phyloP scores from a whole-genome alignment of 2,797 vertebrate species.

The Parauchenoglanis ngamensis region DNA sequence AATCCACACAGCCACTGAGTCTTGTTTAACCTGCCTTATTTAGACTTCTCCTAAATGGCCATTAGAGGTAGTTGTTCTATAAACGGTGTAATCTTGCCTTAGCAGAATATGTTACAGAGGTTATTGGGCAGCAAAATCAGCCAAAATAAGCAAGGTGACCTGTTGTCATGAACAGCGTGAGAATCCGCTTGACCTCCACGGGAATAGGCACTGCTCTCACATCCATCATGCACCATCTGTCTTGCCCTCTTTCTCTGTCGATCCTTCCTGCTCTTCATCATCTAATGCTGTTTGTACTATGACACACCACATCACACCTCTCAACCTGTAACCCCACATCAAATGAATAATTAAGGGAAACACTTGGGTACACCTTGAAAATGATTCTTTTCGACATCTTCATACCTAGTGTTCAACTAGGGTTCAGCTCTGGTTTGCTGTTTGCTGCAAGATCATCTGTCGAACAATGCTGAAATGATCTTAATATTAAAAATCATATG shows the following conservation, averaged over 20 bases:
- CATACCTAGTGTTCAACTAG: not conserved
- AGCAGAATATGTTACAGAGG: not conserved
- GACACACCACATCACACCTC: conserved; percentile 26
- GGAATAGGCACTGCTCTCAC: conserved; percentile 19
- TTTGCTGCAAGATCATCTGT: not conserved
- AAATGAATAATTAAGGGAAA: conserved; percentile 10
- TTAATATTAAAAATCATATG: not conserved
- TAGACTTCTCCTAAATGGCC: conserved; percentile 7
- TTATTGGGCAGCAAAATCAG: conserved; percentile 26
- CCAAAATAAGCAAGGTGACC: conserved; percentile 32
- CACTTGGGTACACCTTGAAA: not conserved
- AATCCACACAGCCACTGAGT: not conserved
- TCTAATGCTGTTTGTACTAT: conserved; percentile 30
- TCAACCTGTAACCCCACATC: conserved; percentile 27
- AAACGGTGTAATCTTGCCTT: not conserved
- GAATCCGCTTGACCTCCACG: conserved; percentile 34
- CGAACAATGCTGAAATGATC: not conserved
- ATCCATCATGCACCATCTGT: conserved; percentile 37
- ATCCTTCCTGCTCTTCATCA: conserved; percentile 15
- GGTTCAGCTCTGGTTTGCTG: not conserved
- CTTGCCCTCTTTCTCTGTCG: conserved; percentile 15
- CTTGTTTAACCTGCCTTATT: not conserved
- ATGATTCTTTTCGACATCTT: not conserved
- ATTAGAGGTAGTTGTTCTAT: conserved; percentile 7
- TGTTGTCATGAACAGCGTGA: conserved; percentile 5